Percentiles rank a stretch among this genome's conserved stretches.
These are phyloP conservation scores for Plutomurus gul DNA, from an alignment of 1,140 invertebrate species.

Conservation along the genomic window DNA sequence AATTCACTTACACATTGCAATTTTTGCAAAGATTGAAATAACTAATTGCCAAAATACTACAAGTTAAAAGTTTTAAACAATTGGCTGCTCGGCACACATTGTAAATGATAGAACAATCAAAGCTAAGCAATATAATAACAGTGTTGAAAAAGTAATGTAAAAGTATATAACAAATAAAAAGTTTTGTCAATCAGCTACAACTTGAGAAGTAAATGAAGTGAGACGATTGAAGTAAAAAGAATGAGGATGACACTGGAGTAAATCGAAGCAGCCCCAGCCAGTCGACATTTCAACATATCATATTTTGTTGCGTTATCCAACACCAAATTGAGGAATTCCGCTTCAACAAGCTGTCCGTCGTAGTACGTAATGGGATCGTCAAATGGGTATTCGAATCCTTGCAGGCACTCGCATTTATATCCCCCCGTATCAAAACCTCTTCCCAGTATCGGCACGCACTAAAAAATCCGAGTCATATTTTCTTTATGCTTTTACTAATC, in stretches of 20 bases:
- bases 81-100: too few relatives aligned
- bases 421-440: slow-evolving; percentile 88
- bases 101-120: too few relatives aligned
- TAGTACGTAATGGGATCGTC: slow-evolving; percentile 93
- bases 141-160: too few relatives aligned
- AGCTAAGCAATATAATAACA: too few relatives aligned
- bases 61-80: too few relatives aligned
- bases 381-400: slow-evolving; percentile 97
- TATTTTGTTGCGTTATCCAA: slow-evolving; percentile 75
- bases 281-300: slow-evolving; percentile 87
- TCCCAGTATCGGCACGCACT: slow-evolving; percentile 93
- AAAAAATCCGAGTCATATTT: slow-evolving; percentile 57
- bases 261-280: slow-evolving; percentile 75
- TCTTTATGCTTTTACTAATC: not conserved
- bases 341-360: slow-evolving; percentile 93
- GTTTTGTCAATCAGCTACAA: not conserved
- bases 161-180: too few relatives aligned
- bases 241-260: slow-evolving; percentile 61
- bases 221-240: not conserved
- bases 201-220: not conserved
- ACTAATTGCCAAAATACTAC: too few relatives aligned
- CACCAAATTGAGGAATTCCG: slow-evolving; percentile 87
- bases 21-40: too few relatives aligned
- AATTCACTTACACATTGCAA: too few relatives aligned
- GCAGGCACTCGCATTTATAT: slow-evolving; percentile 98